Evolutionary conservation across 2,888 invertebrate genomes (phyloP).

Genomic region (Scaptomyza parva): DNA sequence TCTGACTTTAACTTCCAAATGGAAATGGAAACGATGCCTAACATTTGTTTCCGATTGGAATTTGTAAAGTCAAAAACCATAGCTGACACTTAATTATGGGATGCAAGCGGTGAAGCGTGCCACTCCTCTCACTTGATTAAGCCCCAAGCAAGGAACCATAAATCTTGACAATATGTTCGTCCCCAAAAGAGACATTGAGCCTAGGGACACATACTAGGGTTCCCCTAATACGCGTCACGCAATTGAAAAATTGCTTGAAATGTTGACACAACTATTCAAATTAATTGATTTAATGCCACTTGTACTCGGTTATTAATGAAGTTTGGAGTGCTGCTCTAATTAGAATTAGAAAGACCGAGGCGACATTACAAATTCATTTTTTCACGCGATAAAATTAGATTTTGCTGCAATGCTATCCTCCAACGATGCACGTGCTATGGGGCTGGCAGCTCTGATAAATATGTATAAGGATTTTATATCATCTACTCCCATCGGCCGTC

Average conservation of each 20-base stretch:
- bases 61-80: constrained; percentile 76
- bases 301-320: constrained; percentile 74
- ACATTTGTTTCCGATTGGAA: constrained; percentile 72
- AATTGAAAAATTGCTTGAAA: constrained; percentile 75
- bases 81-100: constrained; percentile 81
- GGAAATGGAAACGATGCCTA: too few species aligned
- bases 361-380: constrained; percentile 55
- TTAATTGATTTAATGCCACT: constrained; percentile 77
- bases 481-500: constrained; percentile 43
- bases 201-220: constrained; percentile 47
- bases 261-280: constrained; percentile 78
- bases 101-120: constrained; percentile 70
- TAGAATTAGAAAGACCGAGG: constrained; percentile 49
- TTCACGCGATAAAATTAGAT: constrained; percentile 68
- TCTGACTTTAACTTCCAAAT: constrained; percentile 39
- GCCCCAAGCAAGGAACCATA: constrained; percentile 37
- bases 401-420: constrained; percentile 3
- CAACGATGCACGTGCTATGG: constrained; percentile 26
- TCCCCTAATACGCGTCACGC: constrained; percentile 39
- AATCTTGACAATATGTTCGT: constrained; percentile 52
- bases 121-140: constrained; percentile 12
- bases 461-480: constrained; percentile 63
- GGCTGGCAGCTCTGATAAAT: constrained; percentile 4
- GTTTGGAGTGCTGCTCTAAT: constrained; percentile 71
- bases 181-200: constrained; percentile 13